Evolutionary conservation across 2,888 invertebrate genomes (phyloP).

Genomic region (Margaritifera margaritifera): DNA sequence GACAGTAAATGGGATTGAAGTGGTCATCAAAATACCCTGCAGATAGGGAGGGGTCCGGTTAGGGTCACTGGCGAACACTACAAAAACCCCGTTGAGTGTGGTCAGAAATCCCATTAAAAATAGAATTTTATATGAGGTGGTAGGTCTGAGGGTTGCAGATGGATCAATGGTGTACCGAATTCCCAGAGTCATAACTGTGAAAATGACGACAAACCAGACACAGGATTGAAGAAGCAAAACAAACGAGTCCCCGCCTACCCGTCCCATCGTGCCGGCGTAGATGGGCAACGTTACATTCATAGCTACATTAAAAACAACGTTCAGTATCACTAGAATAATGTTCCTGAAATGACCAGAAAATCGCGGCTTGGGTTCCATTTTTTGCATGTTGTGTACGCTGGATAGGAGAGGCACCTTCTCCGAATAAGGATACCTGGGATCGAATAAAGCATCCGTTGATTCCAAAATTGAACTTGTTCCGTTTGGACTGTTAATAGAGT

Average conservation of each 20-base stretch:
- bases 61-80: constrained; percentile 48
- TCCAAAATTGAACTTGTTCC: too few species aligned
- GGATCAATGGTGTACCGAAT: constrained; percentile 30
- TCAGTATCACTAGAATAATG: constrained; percentile 28
- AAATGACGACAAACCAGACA: constrained; percentile 35
- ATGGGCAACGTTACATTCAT: constrained; percentile 47
- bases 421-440: too few species aligned
- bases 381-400: too few species aligned
- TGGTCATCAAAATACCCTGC: constrained; percentile 46
- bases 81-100: constrained; percentile 46
- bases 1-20: constrained; percentile 43
- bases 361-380: constrained; percentile 5
- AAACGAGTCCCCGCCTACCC: constrained; percentile 38
- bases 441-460: too few species aligned
- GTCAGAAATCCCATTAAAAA: constrained; percentile 41
- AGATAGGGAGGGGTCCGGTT: constrained; percentile 49
- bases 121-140: constrained; percentile 31
- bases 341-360: constrained; percentile 22
- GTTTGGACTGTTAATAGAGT: too few species aligned
- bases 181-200: constrained; percentile 29
- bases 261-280: constrained; percentile 43
- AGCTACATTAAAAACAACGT: constrained; percentile 39
- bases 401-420: too few species aligned
- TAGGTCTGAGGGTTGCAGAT: constrained; percentile 25
- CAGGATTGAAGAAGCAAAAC: constrained; percentile 34